Evolutionary conservation across 2,113 vertebrate genomes (phyloP), one percentile per base, ranked within the genome.

Genomic region (Rhinolophus ferrumequinum): DNA sequence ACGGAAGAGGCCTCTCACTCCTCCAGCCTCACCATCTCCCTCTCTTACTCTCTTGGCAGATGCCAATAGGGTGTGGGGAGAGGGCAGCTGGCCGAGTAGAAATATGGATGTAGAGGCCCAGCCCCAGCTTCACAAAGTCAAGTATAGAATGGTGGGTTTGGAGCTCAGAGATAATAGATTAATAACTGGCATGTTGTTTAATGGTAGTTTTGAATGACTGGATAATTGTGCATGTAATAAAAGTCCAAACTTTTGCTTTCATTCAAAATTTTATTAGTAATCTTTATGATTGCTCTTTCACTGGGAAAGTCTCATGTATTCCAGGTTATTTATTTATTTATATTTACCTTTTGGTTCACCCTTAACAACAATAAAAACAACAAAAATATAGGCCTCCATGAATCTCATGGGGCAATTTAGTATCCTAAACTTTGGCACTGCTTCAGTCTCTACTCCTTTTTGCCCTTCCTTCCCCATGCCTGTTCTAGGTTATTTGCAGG

Each of bases 21-120:
- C n/a, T 15, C 26, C 19, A 54, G 14, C 38, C 28, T 38, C 33
- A 9, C 1, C 6, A 5, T 33, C 8, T 93, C 50, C 30, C 47
- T 86, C 50, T 15, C 12, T 18, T 58, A 38, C 56, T 6, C 15
- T 10, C 8, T 3, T 38, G 24, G 72, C 47, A 64, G 72, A 24
- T 52, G 13, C 18, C 12, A 22, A 8, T 0, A 8, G 10, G n/a
- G 52, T 8, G n/a, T 9, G 6, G 21, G 24, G 52, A 15, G 35
- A 56, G 54, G 70, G 58, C 44, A 33, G 54, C 60, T 70, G 93
- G 76, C 19, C 0, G 33, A 80, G 54, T 4, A 33, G 76, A 90
- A 87, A 33, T 5, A 10, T 10, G 6, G 18, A 44, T 44, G 18
- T 8, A 6, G 30, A 9, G 0, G 41, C 56, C 26, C n/a, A 73